Evolutionary conservation across 2,113 vertebrate species (phyloP).

Genomic region (Propithecus coquereli): DNA sequence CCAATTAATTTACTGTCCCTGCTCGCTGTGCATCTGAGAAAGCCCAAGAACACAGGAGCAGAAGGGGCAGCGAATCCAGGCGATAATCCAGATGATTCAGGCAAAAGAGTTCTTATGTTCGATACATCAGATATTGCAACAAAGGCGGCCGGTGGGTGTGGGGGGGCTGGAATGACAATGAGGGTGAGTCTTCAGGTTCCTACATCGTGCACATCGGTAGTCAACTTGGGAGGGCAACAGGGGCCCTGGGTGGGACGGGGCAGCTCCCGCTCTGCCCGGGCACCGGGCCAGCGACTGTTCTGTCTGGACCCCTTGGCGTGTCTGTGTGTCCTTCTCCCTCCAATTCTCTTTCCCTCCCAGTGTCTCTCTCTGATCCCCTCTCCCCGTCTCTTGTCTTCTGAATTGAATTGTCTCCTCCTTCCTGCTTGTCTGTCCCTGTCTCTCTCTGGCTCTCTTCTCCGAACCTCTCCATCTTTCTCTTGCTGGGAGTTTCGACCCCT

Average conservation of each 20-base stretch:
- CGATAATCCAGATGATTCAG: neutral
- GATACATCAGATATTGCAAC: neutral
- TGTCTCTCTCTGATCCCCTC: neutral
- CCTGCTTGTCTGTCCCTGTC: neutral
- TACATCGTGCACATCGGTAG: neutral
- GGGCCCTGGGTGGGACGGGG: accelerated
- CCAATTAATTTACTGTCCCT: neutral
- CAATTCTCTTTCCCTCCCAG: no score
- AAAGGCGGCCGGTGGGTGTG: neutral
- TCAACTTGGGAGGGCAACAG: accelerated
- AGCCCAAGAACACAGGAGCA: neutral
- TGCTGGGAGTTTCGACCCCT: neutral
- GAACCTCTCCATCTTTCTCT: neutral
- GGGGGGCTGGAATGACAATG: neutral
- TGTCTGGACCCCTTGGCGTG: neutral
- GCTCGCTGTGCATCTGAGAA: neutral
- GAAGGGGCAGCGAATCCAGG: neutral
- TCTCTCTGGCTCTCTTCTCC: neutral
- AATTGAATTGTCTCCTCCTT: neutral
- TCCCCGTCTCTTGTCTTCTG: neutral
- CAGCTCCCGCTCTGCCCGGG: no score
- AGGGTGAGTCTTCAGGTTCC: neutral
- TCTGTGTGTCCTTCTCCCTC: neutral
- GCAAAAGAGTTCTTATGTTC: neutral
- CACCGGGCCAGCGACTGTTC: neutral